Percentiles rank a stretch among this genome's conserved stretches.
Conservation (phyloP, 35 echinoderm and acorn worm species). For the Stichopus chloronotus region DNA sequence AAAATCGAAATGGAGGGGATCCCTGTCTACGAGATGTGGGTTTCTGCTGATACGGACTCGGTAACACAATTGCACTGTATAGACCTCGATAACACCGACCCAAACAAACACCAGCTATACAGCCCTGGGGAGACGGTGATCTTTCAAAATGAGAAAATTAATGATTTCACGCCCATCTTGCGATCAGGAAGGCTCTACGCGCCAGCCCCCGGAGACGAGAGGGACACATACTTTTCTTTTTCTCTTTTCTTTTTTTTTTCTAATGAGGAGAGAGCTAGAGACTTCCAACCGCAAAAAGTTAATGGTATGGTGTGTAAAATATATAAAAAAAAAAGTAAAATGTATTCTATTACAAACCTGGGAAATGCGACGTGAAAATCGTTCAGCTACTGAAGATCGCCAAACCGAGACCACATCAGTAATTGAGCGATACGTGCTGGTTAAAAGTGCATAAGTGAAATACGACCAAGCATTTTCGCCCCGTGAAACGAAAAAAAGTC, state of each 20-base stretch:
- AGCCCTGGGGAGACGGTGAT: slow-evolving; percentile 38
- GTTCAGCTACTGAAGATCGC: neutral
- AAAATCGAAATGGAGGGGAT: neutral
- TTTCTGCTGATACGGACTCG: neutral
- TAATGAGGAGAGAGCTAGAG: neutral
- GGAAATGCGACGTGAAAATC: slow-evolving; percentile 28
- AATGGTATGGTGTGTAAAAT: no score
- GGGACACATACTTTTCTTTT: slow-evolving; percentile 8
- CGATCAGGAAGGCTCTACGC: slow-evolving; percentile 9
- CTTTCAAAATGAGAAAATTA: slow-evolving; percentile 51
- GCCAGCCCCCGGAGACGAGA: slow-evolving; percentile 20
- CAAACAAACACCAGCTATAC: slow-evolving; percentile 25
- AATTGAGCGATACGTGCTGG: neutral
- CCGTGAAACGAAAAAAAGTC: neutral
- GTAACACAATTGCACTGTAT: neutral
- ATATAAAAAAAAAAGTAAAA: neutral
- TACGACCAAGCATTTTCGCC: neutral
- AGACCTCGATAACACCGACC: neutral
- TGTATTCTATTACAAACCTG: slow-evolving; percentile 1
- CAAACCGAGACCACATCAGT: neutral
- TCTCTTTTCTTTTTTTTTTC: neutral
- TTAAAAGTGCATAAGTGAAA: neutral
- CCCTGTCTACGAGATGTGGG: neutral
- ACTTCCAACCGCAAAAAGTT: slow-evolving; percentile 3
- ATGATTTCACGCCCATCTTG: slow-evolving; percentile 51